Conservation (phyloP, 2,113 vertebrate species). For the Sylvia atricapilla region DNA sequence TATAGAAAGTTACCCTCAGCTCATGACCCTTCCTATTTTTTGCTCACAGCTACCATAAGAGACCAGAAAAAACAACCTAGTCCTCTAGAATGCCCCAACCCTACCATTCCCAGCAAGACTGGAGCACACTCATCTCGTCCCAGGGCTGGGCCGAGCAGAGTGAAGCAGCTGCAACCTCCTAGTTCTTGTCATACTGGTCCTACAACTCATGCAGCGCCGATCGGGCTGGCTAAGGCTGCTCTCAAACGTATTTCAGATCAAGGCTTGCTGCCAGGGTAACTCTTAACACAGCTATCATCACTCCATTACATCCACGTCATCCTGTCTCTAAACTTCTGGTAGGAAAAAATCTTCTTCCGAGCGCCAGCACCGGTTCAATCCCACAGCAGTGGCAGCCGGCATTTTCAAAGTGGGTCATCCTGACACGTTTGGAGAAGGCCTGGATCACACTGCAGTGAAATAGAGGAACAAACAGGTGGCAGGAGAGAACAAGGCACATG, state of each 20-base stretch:
- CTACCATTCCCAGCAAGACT: background rate
- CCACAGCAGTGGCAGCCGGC: background rate
- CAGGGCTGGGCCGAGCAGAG: background rate
- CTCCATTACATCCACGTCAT: background rate
- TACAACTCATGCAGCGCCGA: background rate
- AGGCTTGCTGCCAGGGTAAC: background rate
- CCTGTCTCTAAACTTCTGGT: background rate
- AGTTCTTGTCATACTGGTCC: conserved; percentile 8
- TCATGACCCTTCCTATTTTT: background rate
- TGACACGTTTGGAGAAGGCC: background rate
- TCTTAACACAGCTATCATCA: conserved; percentile 1
- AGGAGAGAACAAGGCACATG: conserved; percentile 42
- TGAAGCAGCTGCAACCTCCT: background rate
- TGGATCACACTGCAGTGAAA: conserved; percentile 24
- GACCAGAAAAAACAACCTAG: background rate
- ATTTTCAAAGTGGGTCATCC: conserved; percentile 31
- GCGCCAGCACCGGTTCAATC: background rate
- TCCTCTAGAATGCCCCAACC: background rate
- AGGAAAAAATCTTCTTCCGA: background rate
- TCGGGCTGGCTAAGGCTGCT: background rate
- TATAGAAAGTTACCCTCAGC: background rate
- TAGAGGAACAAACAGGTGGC: conserved; percentile 55
- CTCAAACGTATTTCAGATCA: background rate
- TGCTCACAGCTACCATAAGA: background rate
- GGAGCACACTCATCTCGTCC: fast-evolving